These are phyloP conservation scores for Aldabrachelys gigantea DNA, from an alignment of 2,113 vertebrate species.

Conservation along the genomic window DNA sequence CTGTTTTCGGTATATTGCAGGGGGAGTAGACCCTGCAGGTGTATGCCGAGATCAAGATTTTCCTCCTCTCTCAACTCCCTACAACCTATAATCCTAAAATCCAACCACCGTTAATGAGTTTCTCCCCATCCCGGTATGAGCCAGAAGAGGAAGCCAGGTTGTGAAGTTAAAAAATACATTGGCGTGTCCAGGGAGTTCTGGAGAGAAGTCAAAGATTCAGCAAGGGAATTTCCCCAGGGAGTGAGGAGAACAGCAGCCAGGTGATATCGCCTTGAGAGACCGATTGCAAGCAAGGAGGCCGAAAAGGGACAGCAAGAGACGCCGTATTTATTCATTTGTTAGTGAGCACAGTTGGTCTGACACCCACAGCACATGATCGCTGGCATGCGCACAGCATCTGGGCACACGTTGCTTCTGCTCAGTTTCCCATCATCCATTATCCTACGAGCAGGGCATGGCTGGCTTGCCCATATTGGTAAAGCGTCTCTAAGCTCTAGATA, in stretches of 20 bases:
- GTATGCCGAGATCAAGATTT: background rate
- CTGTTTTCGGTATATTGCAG: background rate
- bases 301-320: background rate
- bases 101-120: background rate
- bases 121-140: background rate
- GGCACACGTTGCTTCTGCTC: background rate
- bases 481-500: background rate
- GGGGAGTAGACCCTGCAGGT: background rate
- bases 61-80: background rate
- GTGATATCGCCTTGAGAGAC: background rate
- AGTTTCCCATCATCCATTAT: background rate
- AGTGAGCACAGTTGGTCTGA: no score
- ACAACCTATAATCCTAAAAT: background rate
- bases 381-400: background rate
- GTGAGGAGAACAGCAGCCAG: background rate
- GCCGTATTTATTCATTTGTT: background rate
- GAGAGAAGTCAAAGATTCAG: background rate
- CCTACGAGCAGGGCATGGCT: background rate
- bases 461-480: background rate
- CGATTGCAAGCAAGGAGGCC: background rate
- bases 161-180: background rate
- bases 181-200: background rate
- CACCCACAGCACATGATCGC: no score
- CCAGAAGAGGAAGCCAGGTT: background rate
- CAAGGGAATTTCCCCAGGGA: background rate